Evolutionary conservation across 2,797 vertebrate species (phyloP).

Genomic region (Gymnoscopelus braueri): DNA sequence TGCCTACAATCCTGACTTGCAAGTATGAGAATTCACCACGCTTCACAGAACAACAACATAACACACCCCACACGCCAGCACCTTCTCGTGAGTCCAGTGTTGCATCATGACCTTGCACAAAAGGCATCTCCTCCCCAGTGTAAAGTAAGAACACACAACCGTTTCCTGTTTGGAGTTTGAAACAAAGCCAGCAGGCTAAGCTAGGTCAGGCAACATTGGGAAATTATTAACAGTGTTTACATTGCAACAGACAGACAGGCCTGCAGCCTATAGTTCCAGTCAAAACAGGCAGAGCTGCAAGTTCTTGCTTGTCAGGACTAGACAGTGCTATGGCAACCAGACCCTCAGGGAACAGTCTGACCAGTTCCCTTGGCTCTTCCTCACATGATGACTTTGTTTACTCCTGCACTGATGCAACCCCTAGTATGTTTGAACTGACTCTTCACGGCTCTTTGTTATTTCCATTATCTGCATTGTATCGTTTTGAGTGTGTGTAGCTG

Average conservation of each 20-base stretch:
- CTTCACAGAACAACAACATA: too few relatives aligned
- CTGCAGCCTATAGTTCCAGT: constrained; percentile 42
- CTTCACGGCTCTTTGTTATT: too few relatives aligned
- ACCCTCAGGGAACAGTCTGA: constrained; percentile 18
- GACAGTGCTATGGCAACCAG: constrained; percentile 12
- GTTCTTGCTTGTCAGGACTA: constrained; percentile 43
- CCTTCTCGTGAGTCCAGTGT: background rate
- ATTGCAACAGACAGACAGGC: constrained; percentile 45
- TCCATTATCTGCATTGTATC: too few relatives aligned
- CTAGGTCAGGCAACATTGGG: constrained; percentile 41
- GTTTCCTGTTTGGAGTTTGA: constrained; percentile 49
- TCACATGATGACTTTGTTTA: constrained; percentile 10
- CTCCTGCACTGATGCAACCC: constrained; percentile 10
- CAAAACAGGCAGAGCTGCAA: constrained; percentile 39
- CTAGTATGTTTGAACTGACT: background rate
- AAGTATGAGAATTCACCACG: background rate
- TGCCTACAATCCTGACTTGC: background rate
- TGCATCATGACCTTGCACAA: constrained; percentile 30
- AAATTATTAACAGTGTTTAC: constrained; percentile 66
- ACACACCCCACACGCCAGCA: constrained; percentile 1
- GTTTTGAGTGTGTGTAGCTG: too few relatives aligned
- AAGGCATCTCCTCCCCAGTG: constrained; percentile 1
- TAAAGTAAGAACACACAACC: constrained; percentile 18
- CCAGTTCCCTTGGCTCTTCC: constrained; percentile 6
- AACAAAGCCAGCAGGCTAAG: constrained; percentile 42